Base-by-base conservation (phyloP, 2,888 invertebrate genomes). In the Drosophila fungiperda region DNA sequence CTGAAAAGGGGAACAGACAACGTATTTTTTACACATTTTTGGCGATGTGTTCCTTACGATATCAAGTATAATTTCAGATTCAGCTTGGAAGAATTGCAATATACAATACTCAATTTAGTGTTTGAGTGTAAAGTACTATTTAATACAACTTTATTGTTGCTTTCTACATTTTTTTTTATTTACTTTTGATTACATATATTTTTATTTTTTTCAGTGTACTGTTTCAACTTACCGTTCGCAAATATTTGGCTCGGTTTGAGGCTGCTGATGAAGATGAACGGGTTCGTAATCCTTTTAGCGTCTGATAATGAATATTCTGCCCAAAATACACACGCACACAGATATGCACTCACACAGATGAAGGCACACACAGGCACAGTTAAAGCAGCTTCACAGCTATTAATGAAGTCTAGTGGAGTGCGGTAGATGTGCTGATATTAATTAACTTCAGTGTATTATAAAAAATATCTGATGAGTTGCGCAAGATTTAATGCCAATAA, bases 231-330 rank as follows among this genome's bases (percentile, higher is more conserved):
- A 89, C 87, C 88, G 85, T 76, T 69, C 64, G 78, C 73, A 83
- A 82, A 81, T 83, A 84, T 83, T 83, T 80, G 72, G 69, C 70
- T 73, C 63, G 76, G 73, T 61, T 61, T 55, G 68, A 42, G 57
- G 67, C 49, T 61, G 65, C 55, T 80, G 89, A 83, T 86, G 84
- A 78, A 86, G 89, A 86, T 84, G 82, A 89, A 87, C 89, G 74
- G 87, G 76, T 78, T 69, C 57, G 80, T 87, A 89, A 87, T 87
- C 87, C 87, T 89, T 89, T 89, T 86, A 86, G 78, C 62, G 84
- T 80, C 84, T 79, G 82, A 78, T 85, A 85, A 85, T 89, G 89
- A 85, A 87, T 84, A 87, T 87, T 80, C 73, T 76, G 73, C 73
- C 65, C 45, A 60, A 33, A 61, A 71, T 38, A 29, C 35, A 73